Percentiles rank a stretch among this genome's conserved stretches.
These are phyloP conservation scores for Pandion haliaetus DNA, from an alignment of 2,113 vertebrate genomes.

Conservation along the genomic window DNA sequence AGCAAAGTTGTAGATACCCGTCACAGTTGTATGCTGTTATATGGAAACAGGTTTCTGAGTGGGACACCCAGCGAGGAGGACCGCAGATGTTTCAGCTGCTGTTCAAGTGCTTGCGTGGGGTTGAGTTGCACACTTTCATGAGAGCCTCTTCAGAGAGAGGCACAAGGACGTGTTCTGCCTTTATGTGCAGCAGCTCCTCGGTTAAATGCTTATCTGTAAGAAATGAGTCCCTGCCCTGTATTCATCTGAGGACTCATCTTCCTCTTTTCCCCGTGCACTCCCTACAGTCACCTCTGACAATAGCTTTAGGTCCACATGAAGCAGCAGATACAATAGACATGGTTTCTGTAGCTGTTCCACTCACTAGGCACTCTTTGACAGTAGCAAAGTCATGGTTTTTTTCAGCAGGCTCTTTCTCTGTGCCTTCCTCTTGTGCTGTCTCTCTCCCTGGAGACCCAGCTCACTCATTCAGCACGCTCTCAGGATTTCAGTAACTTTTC, in stretches of 20 bases:
- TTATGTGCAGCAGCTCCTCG: neutral
- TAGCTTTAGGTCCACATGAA: neutral
- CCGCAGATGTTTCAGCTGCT: neutral
- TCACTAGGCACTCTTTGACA: neutral
- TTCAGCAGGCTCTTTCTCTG: neutral
- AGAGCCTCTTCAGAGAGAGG: neutral
- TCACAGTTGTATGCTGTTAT: neutral
- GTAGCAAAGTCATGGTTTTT: neutral
- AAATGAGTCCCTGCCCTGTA: neutral
- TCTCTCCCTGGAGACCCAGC: neutral
- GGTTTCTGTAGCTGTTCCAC: neutral
- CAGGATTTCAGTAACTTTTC: constrained; percentile 31
- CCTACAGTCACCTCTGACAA: neutral
- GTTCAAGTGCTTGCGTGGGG: neutral
- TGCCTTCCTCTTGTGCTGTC: neutral
- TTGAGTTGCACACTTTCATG: neutral
- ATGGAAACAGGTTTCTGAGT: neutral
- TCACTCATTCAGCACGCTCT: constrained; percentile 4
- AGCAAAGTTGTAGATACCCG: neutral
- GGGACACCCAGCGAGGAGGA: neutral
- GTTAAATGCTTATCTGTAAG: neutral
- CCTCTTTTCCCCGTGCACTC: neutral
- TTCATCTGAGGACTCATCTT: neutral
- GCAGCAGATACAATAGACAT: neutral
- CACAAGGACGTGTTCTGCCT: neutral